These are phyloP conservation scores for Agapetus fuscipes DNA, from an alignment of 2,888 invertebrate species.

Conservation along the genomic window DNA sequence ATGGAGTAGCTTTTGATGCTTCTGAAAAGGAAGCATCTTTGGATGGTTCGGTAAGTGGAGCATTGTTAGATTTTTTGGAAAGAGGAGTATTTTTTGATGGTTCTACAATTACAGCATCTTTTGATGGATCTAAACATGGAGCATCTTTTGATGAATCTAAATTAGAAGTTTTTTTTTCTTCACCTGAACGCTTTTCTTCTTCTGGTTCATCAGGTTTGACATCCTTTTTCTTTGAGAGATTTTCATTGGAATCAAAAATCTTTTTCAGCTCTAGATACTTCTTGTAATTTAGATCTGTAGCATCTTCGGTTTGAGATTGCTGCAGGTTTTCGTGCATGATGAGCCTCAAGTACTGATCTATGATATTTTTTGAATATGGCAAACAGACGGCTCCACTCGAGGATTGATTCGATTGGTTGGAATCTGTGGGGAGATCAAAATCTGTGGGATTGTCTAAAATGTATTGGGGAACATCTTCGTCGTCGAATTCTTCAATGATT, in stretches of 20 bases:
- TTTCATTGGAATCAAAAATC: slow-evolving; percentile 10
- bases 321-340: slow-evolving; percentile 4
- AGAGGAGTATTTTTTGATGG: too few species aligned
- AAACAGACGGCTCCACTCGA: slow-evolving; percentile 29
- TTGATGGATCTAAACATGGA: neutral
- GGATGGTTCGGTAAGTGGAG: neutral
- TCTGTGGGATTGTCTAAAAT: slow-evolving; percentile 41
- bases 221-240: slow-evolving; percentile 25
- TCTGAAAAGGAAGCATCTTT: neutral
- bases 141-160: slow-evolving; percentile 5
- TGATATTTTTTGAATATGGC: slow-evolving; percentile 11
- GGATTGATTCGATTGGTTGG: slow-evolving; percentile 39
- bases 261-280: slow-evolving; percentile 16
- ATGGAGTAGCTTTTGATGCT: neutral
- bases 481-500: slow-evolving; percentile 43
- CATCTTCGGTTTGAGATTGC: neutral
- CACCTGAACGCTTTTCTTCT: slow-evolving; percentile 5
- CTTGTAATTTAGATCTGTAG: slow-evolving; percentile 8
- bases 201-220: slow-evolving; percentile 26
- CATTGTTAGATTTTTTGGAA: neutral
- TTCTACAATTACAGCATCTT: slow-evolving; percentile 2
- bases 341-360: slow-evolving; percentile 13
- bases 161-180: slow-evolving; percentile 23
- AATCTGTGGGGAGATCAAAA: slow-evolving; percentile 32
- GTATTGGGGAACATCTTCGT: slow-evolving; percentile 38